Evolutionary conservation across 2,797 vertebrate genomes (phyloP), one percentile per base, ranked within the genome.

Genomic region (Rhabdomys pumilio): DNA sequence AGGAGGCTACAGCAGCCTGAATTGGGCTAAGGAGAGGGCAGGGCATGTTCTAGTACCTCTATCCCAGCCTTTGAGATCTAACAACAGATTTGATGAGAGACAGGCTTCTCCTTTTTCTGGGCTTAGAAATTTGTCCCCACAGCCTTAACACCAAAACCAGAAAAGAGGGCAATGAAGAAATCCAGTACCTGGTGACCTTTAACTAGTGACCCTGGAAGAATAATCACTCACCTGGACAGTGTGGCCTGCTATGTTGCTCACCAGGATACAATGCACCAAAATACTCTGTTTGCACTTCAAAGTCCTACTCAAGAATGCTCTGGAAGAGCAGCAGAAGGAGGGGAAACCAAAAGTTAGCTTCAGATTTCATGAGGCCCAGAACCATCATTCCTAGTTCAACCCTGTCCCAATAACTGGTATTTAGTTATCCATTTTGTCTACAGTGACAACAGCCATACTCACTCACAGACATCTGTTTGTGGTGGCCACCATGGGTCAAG

Each of bases 211-310:
- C 20, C 75, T 59, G 8, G 24, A 65, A 47, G 24, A 31, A 9
- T 19, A 65, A 34, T 38, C 41, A 72, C 50, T 41, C 47, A 47
- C 2, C 0, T 34, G 47, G 24, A 61, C 31, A 26, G 63, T 73
- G 26, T 67, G 61, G 14, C 41, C 41, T 61, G 19, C 34, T 47
- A 1, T 29, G 24, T 61, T 88, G 44, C 19, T 73, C 5, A 22
- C n/a, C 38, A 12, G 1, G 20, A 63, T 10, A 24, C 20, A 2
- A 0, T 1, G 29, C 20, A 67, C 73, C 53, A 63, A 6, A n/a
- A 6, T 31, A 7, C 55, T 77, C 22, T 79, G 2, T 14, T 93
- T 75, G 24, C n/a, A 61, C 73, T 50, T 55, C 6, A 61, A 29
- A 34, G 1, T 81, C 11, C 3, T 94, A 34, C 86, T 76, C n/a